A percentile compares a stretch with the other conserved stretches of the same genome.
These are phyloP conservation scores for Dasypogon diadema DNA, from an alignment of 2,888 invertebrate genomes.

Conservation along the genomic window DNA sequence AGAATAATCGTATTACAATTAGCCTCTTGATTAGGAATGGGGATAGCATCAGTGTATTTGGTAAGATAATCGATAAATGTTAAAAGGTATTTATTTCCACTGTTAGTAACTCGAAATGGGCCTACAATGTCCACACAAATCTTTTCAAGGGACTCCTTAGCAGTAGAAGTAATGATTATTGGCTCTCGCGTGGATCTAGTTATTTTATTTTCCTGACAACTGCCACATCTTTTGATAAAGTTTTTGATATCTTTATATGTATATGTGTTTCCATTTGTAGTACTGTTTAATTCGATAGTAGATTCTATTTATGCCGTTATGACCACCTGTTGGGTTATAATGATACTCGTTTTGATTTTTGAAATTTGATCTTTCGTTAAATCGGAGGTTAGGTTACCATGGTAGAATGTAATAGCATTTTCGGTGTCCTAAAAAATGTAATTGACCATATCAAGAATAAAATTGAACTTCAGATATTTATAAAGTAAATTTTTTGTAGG, in stretches of 20 bases:
- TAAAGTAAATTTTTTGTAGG: too few relatives aligned
- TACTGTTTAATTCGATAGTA: not conserved
- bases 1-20: too few relatives aligned
- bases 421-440: too few relatives aligned
- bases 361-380: too few relatives aligned
- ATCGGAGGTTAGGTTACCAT: too few relatives aligned
- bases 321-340: not conserved
- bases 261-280: conserved; percentile 23
- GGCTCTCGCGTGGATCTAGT: conserved; percentile 16
- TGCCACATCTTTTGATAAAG: conserved; percentile 7
- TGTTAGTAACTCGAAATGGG: not conserved
- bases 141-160: not conserved
- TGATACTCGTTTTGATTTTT: not conserved
- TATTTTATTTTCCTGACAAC: conserved; percentile 45
- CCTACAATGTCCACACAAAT: not conserved
- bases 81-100: conserved; percentile 32
- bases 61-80: conserved; percentile 1
- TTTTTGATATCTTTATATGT: conserved; percentile 49
- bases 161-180: conserved; percentile 45
- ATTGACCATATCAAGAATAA: too few relatives aligned
- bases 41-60: not conserved
- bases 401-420: too few relatives aligned
- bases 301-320: not conserved
- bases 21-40: conserved; percentile 13
- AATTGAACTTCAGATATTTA: too few relatives aligned